Percentiles rank a stretch among this genome's conserved stretches.
These are phyloP conservation scores for Cataglyphis rosenhaueri DNA, from an alignment of 2,888 invertebrate species.

Conservation along the genomic window DNA sequence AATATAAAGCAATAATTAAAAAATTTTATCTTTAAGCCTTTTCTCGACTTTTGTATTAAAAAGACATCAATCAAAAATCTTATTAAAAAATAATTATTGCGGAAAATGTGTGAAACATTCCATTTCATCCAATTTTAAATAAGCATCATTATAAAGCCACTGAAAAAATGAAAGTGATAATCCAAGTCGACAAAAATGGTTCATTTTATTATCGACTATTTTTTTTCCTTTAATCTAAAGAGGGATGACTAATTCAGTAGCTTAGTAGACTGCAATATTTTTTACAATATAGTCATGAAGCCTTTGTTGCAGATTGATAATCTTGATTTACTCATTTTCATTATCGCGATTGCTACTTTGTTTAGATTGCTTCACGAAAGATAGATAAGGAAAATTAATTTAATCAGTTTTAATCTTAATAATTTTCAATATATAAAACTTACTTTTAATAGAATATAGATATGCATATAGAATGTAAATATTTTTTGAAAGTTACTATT, in stretches of 20 bases:
- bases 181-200: background rate
- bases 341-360: slow-evolving; percentile 12
- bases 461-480: background rate
- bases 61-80: background rate
- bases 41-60: background rate
- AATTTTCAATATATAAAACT: background rate
- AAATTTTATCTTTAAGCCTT: background rate
- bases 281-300: background rate
- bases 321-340: background rate
- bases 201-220: slow-evolving; percentile 12
- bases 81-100: background rate
- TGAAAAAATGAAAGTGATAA: background rate
- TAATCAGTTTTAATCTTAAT: background rate
- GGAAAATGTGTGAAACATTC: background rate
- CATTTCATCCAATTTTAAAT: background rate
- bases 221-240: slow-evolving; percentile 18
- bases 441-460: background rate
- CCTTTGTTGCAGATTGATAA: slow-evolving; percentile 10
- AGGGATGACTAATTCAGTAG: slow-evolving; percentile 36
- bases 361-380: background rate
- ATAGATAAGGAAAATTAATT: slow-evolving; percentile 25
- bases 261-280: background rate
- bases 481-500: background rate
- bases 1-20: background rate
- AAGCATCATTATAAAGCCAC: background rate